A percentile compares a stretch with the other conserved stretches of the same genome.
These are phyloP conservation scores for Ifrita kowaldi DNA, from an alignment of 2,113 vertebrate genomes.

Conservation along the genomic window DNA sequence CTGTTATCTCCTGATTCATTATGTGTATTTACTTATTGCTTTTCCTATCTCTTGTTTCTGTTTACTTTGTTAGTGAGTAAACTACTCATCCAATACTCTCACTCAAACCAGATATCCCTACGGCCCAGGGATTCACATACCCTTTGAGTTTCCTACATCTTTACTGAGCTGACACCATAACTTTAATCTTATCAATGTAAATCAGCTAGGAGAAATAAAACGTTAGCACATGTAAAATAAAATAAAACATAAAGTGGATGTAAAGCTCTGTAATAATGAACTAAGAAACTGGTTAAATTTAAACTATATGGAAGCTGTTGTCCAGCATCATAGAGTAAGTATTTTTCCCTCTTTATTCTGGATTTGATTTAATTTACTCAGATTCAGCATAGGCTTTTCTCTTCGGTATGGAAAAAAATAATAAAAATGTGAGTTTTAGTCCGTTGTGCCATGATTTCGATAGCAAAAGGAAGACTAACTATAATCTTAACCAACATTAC, in stretches of 20 bases:
- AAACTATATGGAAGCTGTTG: neutral
- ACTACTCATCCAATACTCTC: neutral
- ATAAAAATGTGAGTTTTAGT: slow-evolving; percentile 2
- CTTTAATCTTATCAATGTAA: neutral
- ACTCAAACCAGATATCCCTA: neutral
- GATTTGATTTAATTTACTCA: neutral
- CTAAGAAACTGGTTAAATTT: neutral
- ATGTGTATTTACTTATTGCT: neutral
- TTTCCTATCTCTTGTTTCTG: neutral
- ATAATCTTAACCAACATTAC: neutral
- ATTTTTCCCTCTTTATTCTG: neutral
- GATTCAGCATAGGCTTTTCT: neutral
- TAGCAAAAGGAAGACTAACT: slow-evolving; percentile 1
- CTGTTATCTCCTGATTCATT: neutral
- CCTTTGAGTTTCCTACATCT: neutral
- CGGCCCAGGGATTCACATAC: neutral
- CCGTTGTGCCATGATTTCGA: slow-evolving; percentile 24
- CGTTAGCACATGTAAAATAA: neutral
- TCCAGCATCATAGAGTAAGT: neutral
- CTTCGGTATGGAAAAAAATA: neutral
- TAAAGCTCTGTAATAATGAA: neutral
- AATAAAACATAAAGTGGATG: neutral
- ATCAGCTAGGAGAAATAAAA: neutral
- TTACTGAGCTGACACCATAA: neutral
- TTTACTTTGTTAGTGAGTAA: neutral